Evolutionary conservation across 2,113 vertebrate genomes (phyloP).

Genomic region (Lynx canadensis): DNA sequence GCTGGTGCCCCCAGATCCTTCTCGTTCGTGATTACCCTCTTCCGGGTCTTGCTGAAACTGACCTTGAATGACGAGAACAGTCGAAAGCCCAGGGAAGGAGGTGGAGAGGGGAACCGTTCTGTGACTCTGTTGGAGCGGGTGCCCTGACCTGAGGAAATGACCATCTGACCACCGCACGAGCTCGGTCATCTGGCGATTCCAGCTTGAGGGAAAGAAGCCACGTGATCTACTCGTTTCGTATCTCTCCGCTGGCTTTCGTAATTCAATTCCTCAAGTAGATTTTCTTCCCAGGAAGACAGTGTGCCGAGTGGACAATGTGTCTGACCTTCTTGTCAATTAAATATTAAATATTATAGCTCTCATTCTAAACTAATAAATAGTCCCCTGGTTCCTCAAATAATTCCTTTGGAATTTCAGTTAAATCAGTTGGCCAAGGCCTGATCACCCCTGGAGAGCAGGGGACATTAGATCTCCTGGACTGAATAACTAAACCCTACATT

Average conservation of each 20-base stretch:
- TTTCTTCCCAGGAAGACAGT: slow-evolving; percentile 33
- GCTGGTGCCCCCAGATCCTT: neutral
- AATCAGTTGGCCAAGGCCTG: neutral
- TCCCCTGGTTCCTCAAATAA: neutral
- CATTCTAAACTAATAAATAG: slow-evolving; percentile 50
- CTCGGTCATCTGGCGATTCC: neutral
- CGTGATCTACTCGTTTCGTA: neutral
- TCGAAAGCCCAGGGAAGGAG: neutral
- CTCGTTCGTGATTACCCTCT: neutral
- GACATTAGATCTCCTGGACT: neutral
- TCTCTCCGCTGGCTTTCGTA: neutral
- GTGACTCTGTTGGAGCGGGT: neutral
- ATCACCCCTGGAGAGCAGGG: neutral
- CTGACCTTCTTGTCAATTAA: neutral
- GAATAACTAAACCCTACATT: neutral
- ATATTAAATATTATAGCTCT: slow-evolving; percentile 13
- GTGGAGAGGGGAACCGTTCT: neutral
- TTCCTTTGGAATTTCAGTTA: slow-evolving; percentile 51
- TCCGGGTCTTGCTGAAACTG: neutral
- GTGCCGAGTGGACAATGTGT: neutral
- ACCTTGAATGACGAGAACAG: neutral
- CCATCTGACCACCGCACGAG: neutral
- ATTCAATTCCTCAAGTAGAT: slow-evolving; percentile 33
- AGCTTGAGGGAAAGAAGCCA: neutral
- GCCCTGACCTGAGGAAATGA: neutral